Base-by-base conservation (phyloP, 2,797 vertebrate genomes). In the Cichlasoma orientale region DNA sequence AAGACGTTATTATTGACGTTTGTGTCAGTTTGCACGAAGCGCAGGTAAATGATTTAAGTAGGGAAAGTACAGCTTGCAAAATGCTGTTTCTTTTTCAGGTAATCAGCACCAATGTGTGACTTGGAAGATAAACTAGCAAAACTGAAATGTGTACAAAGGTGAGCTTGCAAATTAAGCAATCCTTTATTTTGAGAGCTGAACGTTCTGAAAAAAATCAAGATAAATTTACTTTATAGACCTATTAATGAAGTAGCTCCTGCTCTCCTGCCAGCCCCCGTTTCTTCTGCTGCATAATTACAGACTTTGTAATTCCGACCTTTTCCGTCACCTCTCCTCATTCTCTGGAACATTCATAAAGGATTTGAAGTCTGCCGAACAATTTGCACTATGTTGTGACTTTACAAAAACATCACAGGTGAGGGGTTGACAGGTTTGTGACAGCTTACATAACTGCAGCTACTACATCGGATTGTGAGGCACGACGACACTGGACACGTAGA, bases 171-270 rank as follows among this genome's bases (percentile, higher is more conserved):
- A 77, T 81, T 69, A 38, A 3, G 3, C 29, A 77, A 83, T 7
- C 23, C 12, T 79, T 82, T 80, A 57, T 85, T 80, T 86, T 55
- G 16, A 70, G 16, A 78, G 52, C 13, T 73, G 3, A 72, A 50
- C 14, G 38, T 29, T 74, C 59, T 63, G 23, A 71, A 72, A 71
- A 72, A 50, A 52, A 33, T 66, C 16, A 66, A 47, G 41, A 12
- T 66, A 27, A 47, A 41, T 25, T 5, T 29, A 47, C 41, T 47
- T 66, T 29, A 47, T 12, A 19, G 0, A 47, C 5, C 27, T 47
- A 47, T 47, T 41, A 29, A 29, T 66, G 13, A 66, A 66, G 61
- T 29, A 19, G 16, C 47, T 47, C 27, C 18, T n/a, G 10, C 19
- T 50, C 44, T 50, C 41, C 41, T 29, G 41, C 16, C 0, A 10